Percentiles rank a stretch among this genome's conserved stretches.
Conservation (phyloP, 2,113 vertebrate species). For the Lamprotornis superbus region DNA sequence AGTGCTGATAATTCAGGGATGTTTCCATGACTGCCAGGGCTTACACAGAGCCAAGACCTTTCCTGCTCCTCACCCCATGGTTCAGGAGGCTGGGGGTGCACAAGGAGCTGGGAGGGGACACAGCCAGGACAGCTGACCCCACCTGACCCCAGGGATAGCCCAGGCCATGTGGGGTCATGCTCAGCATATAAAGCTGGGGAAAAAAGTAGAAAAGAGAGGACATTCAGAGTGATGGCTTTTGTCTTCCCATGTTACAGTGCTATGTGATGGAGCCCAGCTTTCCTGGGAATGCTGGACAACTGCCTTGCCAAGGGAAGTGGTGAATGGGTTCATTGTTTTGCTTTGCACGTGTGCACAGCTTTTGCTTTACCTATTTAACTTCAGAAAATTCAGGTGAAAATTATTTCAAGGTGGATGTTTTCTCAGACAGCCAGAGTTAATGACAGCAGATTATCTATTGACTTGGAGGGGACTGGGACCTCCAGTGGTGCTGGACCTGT, state of each 20-base stretch:
- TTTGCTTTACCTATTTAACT: neutral
- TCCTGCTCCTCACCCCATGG: neutral
- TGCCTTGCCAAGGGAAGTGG: neutral
- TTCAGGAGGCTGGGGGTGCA: neutral
- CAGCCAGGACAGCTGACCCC: neutral
- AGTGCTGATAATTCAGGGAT: neutral
- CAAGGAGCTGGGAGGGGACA: neutral
- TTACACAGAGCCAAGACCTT: neutral
- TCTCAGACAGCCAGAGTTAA: neutral
- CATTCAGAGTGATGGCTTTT: neutral
- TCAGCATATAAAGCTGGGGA: neutral
- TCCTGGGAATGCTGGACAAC: neutral
- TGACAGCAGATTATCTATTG: neutral
- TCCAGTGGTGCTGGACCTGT: neutral
- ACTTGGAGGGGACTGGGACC: neutral
- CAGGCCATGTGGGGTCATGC: neutral
- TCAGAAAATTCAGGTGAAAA: neutral
- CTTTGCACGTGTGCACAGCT: fast-evolving
- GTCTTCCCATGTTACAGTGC: neutral
- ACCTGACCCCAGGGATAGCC: neutral
- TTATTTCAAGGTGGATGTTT: neutral
- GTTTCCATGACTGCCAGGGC: neutral
- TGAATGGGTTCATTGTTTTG: neutral
- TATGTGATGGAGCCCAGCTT: neutral
- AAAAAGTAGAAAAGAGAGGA: neutral